Evolutionary conservation across 2,113 vertebrate species (phyloP), one percentile per base, ranked within the genome.

Genomic region (Vidua chalybeata): DNA sequence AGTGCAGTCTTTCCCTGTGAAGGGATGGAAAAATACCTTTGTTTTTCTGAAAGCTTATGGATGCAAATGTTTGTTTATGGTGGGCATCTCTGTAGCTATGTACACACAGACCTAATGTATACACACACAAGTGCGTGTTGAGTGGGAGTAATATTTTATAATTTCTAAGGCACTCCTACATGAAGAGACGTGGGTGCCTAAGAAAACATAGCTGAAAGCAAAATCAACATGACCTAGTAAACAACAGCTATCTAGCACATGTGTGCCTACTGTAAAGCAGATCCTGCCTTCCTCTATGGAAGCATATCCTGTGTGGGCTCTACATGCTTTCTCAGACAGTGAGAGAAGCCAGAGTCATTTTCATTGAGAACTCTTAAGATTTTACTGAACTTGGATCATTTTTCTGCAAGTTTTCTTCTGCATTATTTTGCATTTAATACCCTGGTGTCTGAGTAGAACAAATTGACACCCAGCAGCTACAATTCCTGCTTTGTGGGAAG

Each of bases 131-230:
- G 94, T 93, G 90, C 68, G 18, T 90, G 79, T 63, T 93, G 92
- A 93, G 93, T 96, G 68, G 96, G 93, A 96, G 93, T 84, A 95
- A 90, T 96, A 90, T 93, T 96, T 94, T 94, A 87, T 94, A 88
- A 93, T 96, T 96, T 95, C 76, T 51, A 35, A 94, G 95, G 91
- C 86, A 91, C 63, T 91, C 84, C 92, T 97, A 88, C 90, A 33
- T 93, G 90, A 92, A 84, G 92, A 89, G 87, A 90, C 3, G 90
- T 96, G 91, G 90, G 91, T 90, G 88, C 82, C 86, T 93, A 94
- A 92, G 90, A 88, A 96, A 96, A 95, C 83, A 93, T 84, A 93
- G 95, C 87, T 92, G 87, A 94, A 94, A 96, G 93, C 69, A 96
- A 96, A 94, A 95, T 92, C 88, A 95, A 93, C 91, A 86, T 87